Evolutionary conservation across 2,888 invertebrate genomes (phyloP).

Genomic region (Apamea sordens): DNA sequence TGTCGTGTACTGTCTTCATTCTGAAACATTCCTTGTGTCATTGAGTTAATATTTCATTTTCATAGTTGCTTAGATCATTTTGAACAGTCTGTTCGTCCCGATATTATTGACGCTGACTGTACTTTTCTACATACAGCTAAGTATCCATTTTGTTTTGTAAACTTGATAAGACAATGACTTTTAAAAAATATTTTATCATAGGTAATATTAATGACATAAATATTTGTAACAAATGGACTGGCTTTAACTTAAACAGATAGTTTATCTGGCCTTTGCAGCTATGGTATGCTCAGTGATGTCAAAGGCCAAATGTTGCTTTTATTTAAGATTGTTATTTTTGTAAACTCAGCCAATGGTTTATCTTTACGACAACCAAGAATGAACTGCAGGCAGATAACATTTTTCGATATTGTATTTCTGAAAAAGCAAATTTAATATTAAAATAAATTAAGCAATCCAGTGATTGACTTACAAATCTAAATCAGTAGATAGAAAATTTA

Average conservation of each 20-base stretch:
- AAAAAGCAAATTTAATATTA: background rate
- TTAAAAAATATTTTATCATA: conserved; percentile 20
- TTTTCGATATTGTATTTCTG: background rate
- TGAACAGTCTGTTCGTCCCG: too few species aligned
- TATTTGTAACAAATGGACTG: conserved; percentile 44
- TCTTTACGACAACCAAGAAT: conserved; percentile 23
- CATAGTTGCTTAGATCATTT: too few species aligned
- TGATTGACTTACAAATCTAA: background rate
- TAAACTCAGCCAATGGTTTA: conserved; percentile 18
- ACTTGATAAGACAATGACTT: conserved; percentile 14
- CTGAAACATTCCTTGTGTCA: too few species aligned
- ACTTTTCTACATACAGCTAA: background rate
- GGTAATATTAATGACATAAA: conserved; percentile 32
- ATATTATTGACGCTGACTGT: too few species aligned
- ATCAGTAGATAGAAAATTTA: background rate
- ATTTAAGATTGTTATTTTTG: conserved; percentile 37
- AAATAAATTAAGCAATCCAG: background rate
- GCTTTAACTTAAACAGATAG: conserved; percentile 35
- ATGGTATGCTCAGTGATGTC: conserved; percentile 37
- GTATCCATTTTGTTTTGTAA: background rate
- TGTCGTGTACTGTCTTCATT: too few species aligned
- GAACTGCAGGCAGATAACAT: conserved; percentile 9
- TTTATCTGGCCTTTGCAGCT: conserved; percentile 50
- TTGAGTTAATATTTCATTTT: too few species aligned
- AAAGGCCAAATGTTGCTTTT: conserved; percentile 45